Evolutionary conservation across 2,888 invertebrate genomes (phyloP).

Genomic region (Sphaeridia pumilis): DNA sequence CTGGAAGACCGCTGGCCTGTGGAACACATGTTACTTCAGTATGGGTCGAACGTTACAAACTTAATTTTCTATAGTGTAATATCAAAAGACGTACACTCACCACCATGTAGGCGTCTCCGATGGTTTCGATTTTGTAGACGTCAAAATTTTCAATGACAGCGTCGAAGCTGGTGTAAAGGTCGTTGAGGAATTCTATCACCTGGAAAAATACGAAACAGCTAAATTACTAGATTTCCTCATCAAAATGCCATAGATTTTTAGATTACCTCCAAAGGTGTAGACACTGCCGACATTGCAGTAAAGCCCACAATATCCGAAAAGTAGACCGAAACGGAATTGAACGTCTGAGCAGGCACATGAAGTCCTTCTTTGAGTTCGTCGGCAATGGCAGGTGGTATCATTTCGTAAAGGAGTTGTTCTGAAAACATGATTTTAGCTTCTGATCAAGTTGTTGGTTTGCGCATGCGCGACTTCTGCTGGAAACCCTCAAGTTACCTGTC

Average conservation of each 20-base stretch:
- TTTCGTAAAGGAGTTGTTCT: slow-evolving; percentile 75
- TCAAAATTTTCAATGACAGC: slow-evolving; percentile 76
- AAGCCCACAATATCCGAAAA: slow-evolving; percentile 79
- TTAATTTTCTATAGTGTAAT: neutral
- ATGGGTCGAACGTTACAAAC: neutral
- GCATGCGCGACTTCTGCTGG: no score
- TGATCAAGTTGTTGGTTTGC: no score
- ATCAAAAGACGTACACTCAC: slow-evolving; percentile 42
- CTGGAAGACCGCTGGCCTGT: slow-evolving; percentile 69
- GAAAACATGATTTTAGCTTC: no score
- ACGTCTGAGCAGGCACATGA: slow-evolving; percentile 66
- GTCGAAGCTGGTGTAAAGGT: slow-evolving; percentile 77
- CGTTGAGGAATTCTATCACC: slow-evolving; percentile 76
- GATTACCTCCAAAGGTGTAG: slow-evolving; percentile 62
- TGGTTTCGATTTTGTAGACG: slow-evolving; percentile 57
- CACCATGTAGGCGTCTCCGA: slow-evolving; percentile 67
- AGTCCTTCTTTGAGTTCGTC: slow-evolving; percentile 81
- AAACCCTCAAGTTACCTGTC: slow-evolving; percentile 52
- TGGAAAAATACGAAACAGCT: slow-evolving; percentile 38
- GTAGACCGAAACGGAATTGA: slow-evolving; percentile 68
- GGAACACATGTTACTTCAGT: neutral
- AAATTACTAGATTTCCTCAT: neutral
- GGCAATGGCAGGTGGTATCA: slow-evolving; percentile 74
- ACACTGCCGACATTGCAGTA: slow-evolving; percentile 54
- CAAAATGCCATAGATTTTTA: neutral